Conservation (phyloP, 2,888 invertebrate species). For the Mythimna impura region DNA sequence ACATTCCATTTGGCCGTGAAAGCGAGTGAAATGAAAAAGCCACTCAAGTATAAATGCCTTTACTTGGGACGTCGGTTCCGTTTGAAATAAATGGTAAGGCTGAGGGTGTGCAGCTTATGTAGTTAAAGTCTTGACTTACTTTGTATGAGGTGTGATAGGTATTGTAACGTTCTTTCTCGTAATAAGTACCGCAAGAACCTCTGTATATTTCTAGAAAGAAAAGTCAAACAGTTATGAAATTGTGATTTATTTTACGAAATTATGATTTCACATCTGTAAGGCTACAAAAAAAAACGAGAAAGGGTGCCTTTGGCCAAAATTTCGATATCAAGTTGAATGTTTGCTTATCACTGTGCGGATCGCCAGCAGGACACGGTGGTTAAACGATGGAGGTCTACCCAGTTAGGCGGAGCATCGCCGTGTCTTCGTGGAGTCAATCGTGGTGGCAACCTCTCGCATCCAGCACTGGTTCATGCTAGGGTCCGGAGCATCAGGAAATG, state of each 20-base stretch:
- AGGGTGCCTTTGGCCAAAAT: neutral
- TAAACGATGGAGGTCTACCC: no score
- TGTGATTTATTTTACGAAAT: no score
- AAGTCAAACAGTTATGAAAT: neutral
- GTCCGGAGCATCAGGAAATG: no score
- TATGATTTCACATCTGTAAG: no score
- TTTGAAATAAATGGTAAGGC: slow-evolving; percentile 52
- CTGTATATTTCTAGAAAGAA: neutral
- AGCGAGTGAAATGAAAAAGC: slow-evolving; percentile 76
- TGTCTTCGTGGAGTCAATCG: no score
- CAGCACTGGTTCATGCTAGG: no score
- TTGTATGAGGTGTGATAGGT: slow-evolving; percentile 17
- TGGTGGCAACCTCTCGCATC: no score
- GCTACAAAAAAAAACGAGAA: no score
- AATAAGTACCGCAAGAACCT: neutral
- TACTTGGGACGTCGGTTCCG: slow-evolving; percentile 53
- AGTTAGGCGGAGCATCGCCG: no score
- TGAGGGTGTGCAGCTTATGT: slow-evolving; percentile 14
- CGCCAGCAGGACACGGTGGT: no score
- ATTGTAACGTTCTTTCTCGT: slow-evolving; percentile 5
- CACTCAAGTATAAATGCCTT: slow-evolving; percentile 71
- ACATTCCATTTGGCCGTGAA: slow-evolving; percentile 77
- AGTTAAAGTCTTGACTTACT: slow-evolving; percentile 26
- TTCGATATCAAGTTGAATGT: neutral
- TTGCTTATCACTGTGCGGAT: no score